Conservation (phyloP, 2,113 vertebrate species). For the Callionymus lyra region DNA sequence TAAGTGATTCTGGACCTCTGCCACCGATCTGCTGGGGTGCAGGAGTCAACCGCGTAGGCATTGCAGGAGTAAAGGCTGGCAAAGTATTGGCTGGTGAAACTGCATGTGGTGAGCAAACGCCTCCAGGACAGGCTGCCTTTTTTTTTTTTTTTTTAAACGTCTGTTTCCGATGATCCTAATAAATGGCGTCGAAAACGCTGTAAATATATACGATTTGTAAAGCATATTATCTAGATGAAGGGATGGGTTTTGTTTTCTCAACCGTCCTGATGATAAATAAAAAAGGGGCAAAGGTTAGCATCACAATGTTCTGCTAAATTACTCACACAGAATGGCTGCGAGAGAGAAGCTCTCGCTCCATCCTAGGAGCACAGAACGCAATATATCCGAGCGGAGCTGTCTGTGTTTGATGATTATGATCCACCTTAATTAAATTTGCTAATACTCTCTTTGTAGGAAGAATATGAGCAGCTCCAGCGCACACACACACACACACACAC, state of each 20-base stretch:
- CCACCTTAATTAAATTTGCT: constrained; percentile 46
- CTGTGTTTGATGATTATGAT: constrained; percentile 31
- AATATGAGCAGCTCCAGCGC: neutral
- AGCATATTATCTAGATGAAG: too few relatives aligned
- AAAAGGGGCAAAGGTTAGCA: constrained; percentile 57
- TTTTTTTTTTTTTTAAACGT: constrained; percentile 1
- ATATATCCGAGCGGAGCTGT: constrained; percentile 23
- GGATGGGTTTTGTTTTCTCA: constrained; percentile 1
- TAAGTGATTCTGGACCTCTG: constrained; percentile 74
- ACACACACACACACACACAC: too few relatives aligned
- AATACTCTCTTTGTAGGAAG: constrained; percentile 20
- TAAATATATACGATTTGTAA: neutral
- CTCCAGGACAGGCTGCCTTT: constrained; percentile 20
- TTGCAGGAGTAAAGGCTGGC: constrained; percentile 34
- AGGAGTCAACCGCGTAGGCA: constrained; percentile 56
- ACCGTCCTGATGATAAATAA: constrained; percentile 44
- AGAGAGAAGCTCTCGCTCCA: constrained; percentile 38
- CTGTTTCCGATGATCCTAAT: too few relatives aligned
- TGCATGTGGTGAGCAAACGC: constrained; percentile 15
- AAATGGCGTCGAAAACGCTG: neutral
- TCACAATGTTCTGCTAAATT: constrained; percentile 63
- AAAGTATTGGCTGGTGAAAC: constrained; percentile 39
- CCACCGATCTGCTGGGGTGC: constrained; percentile 62
- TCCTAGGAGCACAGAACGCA: constrained; percentile 20
- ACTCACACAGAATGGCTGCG: constrained; percentile 45